Percentiles rank a stretch among this genome's conserved stretches.
phyloP scores from a whole-genome alignment of 2,888 invertebrate species.

The Parnassius orleans region DNA sequence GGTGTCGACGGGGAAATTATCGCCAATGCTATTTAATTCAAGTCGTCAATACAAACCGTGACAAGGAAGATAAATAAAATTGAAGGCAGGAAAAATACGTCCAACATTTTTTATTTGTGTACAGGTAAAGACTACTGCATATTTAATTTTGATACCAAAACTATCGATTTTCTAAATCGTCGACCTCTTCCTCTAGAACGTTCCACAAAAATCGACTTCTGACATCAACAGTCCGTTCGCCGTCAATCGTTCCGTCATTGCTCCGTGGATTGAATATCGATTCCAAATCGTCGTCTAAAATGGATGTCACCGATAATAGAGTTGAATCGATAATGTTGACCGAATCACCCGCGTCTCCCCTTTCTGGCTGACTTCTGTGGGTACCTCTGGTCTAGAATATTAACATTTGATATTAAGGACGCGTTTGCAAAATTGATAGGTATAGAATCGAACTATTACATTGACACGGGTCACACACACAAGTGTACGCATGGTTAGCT shows the following conservation, averaged over 20 bases:
- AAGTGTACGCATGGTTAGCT: too few species aligned
- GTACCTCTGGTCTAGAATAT: constrained; percentile 53
- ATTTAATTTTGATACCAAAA: not conserved
- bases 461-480: too few species aligned
- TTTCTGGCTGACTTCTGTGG: constrained; percentile 50
- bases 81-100: too few species aligned
- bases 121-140: too few species aligned
- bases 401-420: not conserved
- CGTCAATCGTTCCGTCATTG: constrained; percentile 38
- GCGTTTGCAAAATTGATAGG: too few species aligned
- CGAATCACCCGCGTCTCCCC: constrained; percentile 64
- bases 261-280: constrained; percentile 36
- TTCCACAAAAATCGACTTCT: constrained; percentile 56
- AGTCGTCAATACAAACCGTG: not conserved
- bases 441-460: too few species aligned
- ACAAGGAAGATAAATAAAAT: too few species aligned
- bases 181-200: constrained; percentile 55
- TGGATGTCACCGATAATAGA: constrained; percentile 60
- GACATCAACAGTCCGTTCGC: constrained; percentile 37
- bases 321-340: constrained; percentile 57
- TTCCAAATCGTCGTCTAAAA: constrained; percentile 56
- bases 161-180: not conserved
- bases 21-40: too few species aligned
- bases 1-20: too few species aligned
- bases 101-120: too few species aligned